Conservation (phyloP, 2,113 vertebrate species). For the Cnemophilus loriae region DNA sequence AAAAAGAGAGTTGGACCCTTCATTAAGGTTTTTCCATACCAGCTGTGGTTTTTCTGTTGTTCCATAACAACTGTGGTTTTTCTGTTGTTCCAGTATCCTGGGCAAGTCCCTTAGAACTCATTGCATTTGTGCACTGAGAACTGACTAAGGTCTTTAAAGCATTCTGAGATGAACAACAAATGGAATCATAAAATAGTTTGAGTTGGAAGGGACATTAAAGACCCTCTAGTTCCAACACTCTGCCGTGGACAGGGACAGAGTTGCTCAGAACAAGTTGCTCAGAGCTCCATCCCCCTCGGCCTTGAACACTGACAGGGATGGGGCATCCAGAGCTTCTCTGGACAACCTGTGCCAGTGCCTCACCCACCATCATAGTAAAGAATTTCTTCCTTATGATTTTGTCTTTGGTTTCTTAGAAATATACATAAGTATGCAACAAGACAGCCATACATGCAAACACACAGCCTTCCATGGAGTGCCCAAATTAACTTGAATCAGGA, state of each 20-base stretch:
- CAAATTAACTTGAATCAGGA: background rate
- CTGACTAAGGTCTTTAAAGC: background rate
- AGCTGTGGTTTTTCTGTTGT: background rate
- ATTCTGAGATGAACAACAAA: background rate
- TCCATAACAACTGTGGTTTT: background rate
- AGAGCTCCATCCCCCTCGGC: background rate
- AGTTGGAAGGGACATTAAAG: background rate
- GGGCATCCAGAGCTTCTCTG: background rate
- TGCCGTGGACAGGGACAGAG: background rate
- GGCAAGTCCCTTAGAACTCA: background rate
- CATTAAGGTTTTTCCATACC: background rate
- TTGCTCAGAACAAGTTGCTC: too few species aligned
- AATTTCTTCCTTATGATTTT: background rate
- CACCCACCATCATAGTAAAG: background rate
- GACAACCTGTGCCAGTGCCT: background rate
- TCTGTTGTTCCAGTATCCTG: background rate
- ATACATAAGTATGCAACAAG: rapidly evolving
- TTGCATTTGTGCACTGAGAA: background rate
- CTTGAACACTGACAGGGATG: background rate
- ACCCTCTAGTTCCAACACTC: background rate
- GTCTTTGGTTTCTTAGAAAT: background rate
- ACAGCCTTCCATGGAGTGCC: background rate
- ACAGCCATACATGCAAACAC: background rate
- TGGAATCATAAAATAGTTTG: background rate
- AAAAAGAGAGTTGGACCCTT: background rate